Evolutionary conservation across 2,113 vertebrate species (phyloP).

Genomic region (Eulacestoma nigropectus): DNA sequence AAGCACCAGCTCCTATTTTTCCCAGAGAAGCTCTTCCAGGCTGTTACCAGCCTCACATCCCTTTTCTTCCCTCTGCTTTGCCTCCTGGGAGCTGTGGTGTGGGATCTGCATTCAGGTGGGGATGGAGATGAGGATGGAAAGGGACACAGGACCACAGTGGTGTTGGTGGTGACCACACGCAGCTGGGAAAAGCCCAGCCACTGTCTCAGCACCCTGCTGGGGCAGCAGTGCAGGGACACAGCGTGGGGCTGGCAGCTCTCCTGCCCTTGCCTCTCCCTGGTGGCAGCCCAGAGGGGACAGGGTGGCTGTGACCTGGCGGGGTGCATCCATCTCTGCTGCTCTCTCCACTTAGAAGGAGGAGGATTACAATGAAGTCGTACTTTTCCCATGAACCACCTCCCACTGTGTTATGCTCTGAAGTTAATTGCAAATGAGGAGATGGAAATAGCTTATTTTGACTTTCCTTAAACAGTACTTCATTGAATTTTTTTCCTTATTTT

Average conservation of each 20-base stretch:
- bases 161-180: neutral
- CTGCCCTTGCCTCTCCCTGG: neutral
- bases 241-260: neutral
- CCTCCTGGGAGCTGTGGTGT: neutral
- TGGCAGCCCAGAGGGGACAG: fast-evolving
- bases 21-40: neutral
- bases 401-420: conserved; percentile 53
- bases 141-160: fast-evolving
- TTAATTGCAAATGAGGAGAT: conserved; percentile 65
- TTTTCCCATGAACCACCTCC: conserved; percentile 58
- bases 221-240: fast-evolving
- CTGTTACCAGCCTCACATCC: neutral
- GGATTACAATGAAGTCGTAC: neutral
- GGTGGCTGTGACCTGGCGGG: neutral
- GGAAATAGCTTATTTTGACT: conserved; percentile 71
- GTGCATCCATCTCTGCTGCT: neutral
- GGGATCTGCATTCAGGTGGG: neutral
- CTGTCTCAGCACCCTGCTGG: neutral
- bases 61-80: neutral
- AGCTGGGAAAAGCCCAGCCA: fast-evolving
- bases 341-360: neutral
- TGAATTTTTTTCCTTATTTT: neutral
- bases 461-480: conserved; percentile 50
- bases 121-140: neutral
- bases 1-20: neutral